These are phyloP conservation scores for Campylomormyrus tamandua DNA, from an alignment of 2,113 vertebrate genomes.

Conservation along the genomic window DNA sequence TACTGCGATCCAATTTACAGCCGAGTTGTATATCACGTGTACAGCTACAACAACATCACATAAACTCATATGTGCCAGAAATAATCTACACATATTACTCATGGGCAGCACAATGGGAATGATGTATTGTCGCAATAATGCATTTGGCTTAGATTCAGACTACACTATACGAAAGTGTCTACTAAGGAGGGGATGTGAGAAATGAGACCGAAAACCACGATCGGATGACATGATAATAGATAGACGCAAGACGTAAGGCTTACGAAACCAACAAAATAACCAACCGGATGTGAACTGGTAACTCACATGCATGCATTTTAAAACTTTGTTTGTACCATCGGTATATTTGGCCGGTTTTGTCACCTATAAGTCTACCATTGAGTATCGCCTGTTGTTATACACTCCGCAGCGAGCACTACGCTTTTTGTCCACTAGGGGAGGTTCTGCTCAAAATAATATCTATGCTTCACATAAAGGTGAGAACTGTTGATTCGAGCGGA, in stretches of 20 bases:
- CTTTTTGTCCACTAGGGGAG: neutral
- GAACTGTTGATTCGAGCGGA: neutral
- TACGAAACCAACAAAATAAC: neutral
- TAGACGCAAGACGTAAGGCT: neutral
- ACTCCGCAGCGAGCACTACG: neutral
- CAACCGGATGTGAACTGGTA: neutral
- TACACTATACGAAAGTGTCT: neutral
- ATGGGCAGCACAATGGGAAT: neutral
- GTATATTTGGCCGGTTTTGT: neutral
- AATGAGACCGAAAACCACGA: neutral
- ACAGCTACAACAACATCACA: neutral
- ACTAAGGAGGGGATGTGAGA: neutral
- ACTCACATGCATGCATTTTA: neutral
- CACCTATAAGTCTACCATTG: neutral
- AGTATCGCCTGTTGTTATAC: neutral
- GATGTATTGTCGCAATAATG: neutral
- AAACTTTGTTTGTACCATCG: neutral
- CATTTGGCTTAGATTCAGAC: neutral
- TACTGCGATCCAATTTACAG: neutral
- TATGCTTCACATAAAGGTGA: neutral
- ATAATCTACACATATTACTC: neutral
- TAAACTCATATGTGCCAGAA: neutral
- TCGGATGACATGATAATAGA: neutral
- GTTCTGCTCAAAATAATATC: conserved; percentile 5
- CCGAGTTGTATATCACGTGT: neutral